phyloP scores from a whole-genome alignment of 1,140 invertebrate species.

The Aphaenogaster ashmeadi region DNA sequence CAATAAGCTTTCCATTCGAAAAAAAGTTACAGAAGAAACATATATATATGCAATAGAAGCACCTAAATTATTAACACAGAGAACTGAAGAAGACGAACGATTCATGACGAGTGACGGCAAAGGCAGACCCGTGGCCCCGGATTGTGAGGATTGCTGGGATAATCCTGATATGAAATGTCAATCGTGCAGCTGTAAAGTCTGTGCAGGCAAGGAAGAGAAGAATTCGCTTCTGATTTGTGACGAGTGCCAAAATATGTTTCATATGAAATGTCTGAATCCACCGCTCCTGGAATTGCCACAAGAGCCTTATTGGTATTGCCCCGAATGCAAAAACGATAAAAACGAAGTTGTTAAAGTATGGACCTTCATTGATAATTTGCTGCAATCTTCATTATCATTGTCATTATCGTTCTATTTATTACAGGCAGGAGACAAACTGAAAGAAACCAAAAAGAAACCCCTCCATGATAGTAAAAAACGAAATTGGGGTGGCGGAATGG shows the following conservation, averaged over 20 bases:
- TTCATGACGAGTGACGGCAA: slow-evolving; percentile 73
- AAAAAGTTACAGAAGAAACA: slow-evolving; percentile 87
- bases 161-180: slow-evolving; percentile 90
- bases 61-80: slow-evolving; percentile 82
- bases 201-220: slow-evolving; percentile 91
- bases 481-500: slow-evolving; percentile 96
- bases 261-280: slow-evolving; percentile 90
- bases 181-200: slow-evolving; percentile 92
- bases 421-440: slow-evolving; percentile 91
- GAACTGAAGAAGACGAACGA: slow-evolving; percentile 80
- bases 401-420: slow-evolving; percentile 5
- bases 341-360: slow-evolving; percentile 90
- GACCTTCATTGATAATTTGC: background rate
- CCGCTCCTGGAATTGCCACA: slow-evolving; percentile 89
- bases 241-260: slow-evolving; percentile 91
- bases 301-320: slow-evolving; percentile 94
- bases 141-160: slow-evolving; percentile 91
- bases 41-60: slow-evolving; percentile 88
- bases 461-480: slow-evolving; percentile 83
- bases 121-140: slow-evolving; percentile 81
- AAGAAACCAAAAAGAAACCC: slow-evolving; percentile 90
- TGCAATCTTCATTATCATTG: background rate
- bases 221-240: slow-evolving; percentile 92
- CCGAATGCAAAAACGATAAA: slow-evolving; percentile 92
- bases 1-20: slow-evolving; percentile 85